phyloP scores from a whole-genome alignment of 2,113 vertebrate species.

The Oplegnathus fasciatus region DNA sequence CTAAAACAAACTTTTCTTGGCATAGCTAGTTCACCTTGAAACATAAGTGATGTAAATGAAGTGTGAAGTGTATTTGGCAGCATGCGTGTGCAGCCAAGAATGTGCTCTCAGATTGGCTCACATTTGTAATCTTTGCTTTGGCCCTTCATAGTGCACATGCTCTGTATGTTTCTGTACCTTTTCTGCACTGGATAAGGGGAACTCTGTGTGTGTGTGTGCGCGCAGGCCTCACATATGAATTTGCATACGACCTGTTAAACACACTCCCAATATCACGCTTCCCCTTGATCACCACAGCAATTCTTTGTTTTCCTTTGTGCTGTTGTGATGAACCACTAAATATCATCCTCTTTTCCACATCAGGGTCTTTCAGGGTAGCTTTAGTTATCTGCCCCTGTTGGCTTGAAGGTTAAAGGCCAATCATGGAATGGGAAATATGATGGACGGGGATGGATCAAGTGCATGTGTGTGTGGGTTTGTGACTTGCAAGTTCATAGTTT shows the following conservation, averaged over 20 bases:
- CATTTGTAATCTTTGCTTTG: constrained; percentile 52
- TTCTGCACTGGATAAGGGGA: background rate
- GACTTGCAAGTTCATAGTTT: constrained; percentile 58
- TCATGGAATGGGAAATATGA: constrained; percentile 49
- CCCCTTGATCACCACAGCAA: background rate
- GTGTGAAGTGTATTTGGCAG: constrained; percentile 48
- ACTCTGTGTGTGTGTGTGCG: background rate
- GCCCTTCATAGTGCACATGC: constrained; percentile 12
- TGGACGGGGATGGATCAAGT: constrained; percentile 4
- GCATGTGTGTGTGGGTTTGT: constrained; percentile 17
- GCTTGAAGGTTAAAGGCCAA: constrained; percentile 51
- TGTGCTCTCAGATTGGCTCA: constrained; percentile 17
- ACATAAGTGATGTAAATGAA: constrained; percentile 58
- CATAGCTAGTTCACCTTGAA: constrained; percentile 27
- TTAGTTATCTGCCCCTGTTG: constrained; percentile 32
- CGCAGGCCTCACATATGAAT: constrained; percentile 5
- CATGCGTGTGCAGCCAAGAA: constrained; percentile 24
- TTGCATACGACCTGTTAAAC: constrained; percentile 23
- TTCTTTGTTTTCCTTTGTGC: constrained; percentile 19
- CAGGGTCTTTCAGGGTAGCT: constrained; percentile 3
- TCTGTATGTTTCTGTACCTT: background rate
- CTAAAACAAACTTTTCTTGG: constrained; percentile 6
- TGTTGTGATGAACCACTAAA: constrained; percentile 28
- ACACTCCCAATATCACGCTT: background rate
- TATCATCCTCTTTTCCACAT: background rate